Evolutionary conservation across 2,888 invertebrate species (phyloP), one percentile per base, ranked within the genome.

Genomic region (Synanthedon tipuliformis): DNA sequence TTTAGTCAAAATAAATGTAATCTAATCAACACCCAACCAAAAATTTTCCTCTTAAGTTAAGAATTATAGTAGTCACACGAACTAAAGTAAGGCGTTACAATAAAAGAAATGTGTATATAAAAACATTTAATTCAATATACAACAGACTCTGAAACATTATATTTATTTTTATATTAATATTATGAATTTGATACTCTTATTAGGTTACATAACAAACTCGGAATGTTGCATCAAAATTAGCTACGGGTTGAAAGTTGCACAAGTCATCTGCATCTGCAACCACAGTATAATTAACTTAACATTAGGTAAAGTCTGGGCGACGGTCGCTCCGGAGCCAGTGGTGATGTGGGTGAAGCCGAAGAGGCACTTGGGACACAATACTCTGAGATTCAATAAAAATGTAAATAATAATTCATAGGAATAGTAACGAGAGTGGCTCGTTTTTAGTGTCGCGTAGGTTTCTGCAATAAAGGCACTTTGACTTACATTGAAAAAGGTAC

Each of bases 81-180:
- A 23, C 23, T 5, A 23, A 23, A 23, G 23, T 23, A 5, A 34
- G 34, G 8, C 34, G 2, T 34, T 45, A 12, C 54, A 58, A 54
- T 54, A 50, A 65, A 56, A 57, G 41, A 15, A 53, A 13, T 45
- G 40, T 55, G 60, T 59, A 66, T 40, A 61, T 69, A 73, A 78
- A 81, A 73, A 76, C 78, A 80, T 82, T 81, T 81, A 81, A 73
- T 69, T 66, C 66, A 63, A 65, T 73, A 72, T 73, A 81, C 76
- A 81, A 78, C 78, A 80, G 74, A 73, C 67, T 74, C 45, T 45
- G 45, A 45, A 23, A 45, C 45, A 45, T 45, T 15, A 45, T 45
- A 45, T 13, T 13, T 45, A 45, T 15, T 11, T 45, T 45, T 12
- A 45, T 45, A 41, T 41, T 41, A n/a, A 41, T 13, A 41, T 41